These are phyloP conservation scores for human (Homo sapiens) DNA, from an alignment of 2,113 vertebrate genomes.

Conservation along the genomic window GRCh38 chr1:2529001-2529500, in stretches of 20 bases:
- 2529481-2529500: conserved; percentile 78
- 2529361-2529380: background rate
- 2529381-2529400: conserved; percentile 39
- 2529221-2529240: conserved; percentile 78
- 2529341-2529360: conserved; percentile 72
- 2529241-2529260: conserved; percentile 48
- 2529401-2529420: conserved; percentile 68
- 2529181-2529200: conserved; percentile 67
- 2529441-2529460: rapidly evolving
- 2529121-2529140: background rate
- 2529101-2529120: conserved; percentile 77
- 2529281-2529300: conserved; percentile 55
- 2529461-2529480: conserved; percentile 81
- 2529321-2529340: conserved; percentile 56
- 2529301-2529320: conserved; percentile 74
- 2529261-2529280: conserved; percentile 51
- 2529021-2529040: conserved; percentile 79
- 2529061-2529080: conserved; percentile 66
- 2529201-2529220: conserved; percentile 69
- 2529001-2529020: conserved; percentile 82
- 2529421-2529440: background rate
- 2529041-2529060: conserved; percentile 79
- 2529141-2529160: conserved; percentile 53
- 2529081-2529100: background rate
- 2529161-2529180: conserved; percentile 57